These are phyloP conservation scores for Orientallactaga sibirica DNA, from an alignment of 2,797 vertebrate species.

Conservation along the genomic window DNA sequence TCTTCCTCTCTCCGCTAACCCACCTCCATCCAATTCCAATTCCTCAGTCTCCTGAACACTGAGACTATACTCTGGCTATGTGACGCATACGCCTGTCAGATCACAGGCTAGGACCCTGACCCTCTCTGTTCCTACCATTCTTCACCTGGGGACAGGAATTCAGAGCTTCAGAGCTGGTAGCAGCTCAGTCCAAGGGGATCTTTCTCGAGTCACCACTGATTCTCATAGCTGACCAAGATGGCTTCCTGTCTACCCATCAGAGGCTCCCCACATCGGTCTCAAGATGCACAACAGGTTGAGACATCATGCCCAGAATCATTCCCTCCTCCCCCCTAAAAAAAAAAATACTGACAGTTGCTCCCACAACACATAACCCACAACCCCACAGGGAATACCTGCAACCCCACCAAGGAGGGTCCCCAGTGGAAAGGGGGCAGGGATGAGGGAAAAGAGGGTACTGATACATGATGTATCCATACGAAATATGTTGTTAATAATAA, in stretches of 20 bases:
- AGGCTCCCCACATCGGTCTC: not conserved
- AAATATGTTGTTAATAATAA: too few species aligned
- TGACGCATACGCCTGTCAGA: slow-evolving; percentile 66
- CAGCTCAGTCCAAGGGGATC: not conserved
- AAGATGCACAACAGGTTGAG: not conserved
- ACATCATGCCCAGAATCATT: too few species aligned
- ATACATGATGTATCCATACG: too few species aligned
- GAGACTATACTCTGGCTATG: slow-evolving; percentile 69
- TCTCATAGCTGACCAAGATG: not conserved
- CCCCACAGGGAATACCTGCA: too few species aligned
- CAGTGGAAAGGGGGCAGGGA: too few species aligned
- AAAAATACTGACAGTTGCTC: too few species aligned
- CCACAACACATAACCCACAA: too few species aligned
- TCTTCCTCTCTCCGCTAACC: not conserved
- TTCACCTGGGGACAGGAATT: not conserved
- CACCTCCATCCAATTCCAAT: not conserved
- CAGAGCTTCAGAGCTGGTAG: not conserved
- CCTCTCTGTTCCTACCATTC: not conserved
- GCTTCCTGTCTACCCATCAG: not conserved
- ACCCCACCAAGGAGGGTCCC: too few species aligned
- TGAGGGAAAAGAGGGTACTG: too few species aligned
- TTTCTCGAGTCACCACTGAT: not conserved
- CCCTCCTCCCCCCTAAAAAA: too few species aligned
- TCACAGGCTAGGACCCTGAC: not conserved
- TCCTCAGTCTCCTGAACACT: not conserved